phyloP scores from a whole-genome alignment of 2,888 invertebrate genomes.

The Pharmacophagus antenor region DNA sequence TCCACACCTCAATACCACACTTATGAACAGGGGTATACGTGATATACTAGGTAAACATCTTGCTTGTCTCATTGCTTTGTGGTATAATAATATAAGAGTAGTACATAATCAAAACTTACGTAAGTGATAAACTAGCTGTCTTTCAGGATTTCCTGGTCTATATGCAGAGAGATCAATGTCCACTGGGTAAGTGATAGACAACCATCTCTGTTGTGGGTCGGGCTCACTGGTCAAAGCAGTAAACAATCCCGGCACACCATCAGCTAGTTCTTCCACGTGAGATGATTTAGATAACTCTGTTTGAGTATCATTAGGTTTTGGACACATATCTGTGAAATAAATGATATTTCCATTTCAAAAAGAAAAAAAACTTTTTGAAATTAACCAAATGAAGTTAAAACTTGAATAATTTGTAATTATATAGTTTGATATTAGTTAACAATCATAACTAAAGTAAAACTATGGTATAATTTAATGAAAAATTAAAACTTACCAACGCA shows the following conservation, averaged over 20 bases:
- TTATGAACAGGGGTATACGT: too few relatives aligned
- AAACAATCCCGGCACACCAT: constrained; percentile 91
- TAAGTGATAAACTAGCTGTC: constrained; percentile 85
- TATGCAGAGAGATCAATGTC: constrained; percentile 86
- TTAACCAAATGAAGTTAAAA: too few relatives aligned
- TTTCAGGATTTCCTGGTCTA: constrained; percentile 82
- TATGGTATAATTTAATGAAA: constrained; percentile 5
- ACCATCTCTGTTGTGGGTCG: constrained; percentile 89
- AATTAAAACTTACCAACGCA: constrained; percentile 91
- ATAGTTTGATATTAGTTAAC: too few relatives aligned
- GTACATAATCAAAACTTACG: constrained; percentile 78
- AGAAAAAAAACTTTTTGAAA: too few relatives aligned
- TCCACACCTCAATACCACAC: too few relatives aligned
- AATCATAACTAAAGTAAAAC: neutral
- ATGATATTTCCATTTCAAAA: neutral
- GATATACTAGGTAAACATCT: neutral
- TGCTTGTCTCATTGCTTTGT: neutral
- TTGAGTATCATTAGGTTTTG: constrained; percentile 89
- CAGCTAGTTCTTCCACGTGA: constrained; percentile 91
- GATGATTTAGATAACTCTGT: constrained; percentile 88
- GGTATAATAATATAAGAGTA: neutral
- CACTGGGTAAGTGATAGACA: constrained; percentile 90
- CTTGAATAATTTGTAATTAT: too few relatives aligned
- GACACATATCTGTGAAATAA: constrained; percentile 89
- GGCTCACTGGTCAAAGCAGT: constrained; percentile 89